Conservation (phyloP, 1,140 invertebrate genomes). For the Diabrotica undecimpunctata region DNA sequence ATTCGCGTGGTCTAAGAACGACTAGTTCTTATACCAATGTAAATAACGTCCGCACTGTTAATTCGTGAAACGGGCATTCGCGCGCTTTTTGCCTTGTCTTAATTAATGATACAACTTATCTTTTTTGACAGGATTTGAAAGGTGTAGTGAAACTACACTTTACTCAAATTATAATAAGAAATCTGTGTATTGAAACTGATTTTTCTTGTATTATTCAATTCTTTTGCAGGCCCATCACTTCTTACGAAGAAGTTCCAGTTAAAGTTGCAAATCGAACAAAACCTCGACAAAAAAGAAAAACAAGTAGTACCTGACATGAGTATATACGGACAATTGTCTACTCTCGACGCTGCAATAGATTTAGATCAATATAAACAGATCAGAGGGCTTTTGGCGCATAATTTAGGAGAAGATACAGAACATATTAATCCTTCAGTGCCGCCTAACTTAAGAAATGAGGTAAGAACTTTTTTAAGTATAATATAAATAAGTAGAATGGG, state of each 20-base stretch:
- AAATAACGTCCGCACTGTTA: no score
- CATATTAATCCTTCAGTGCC: constrained; percentile 54
- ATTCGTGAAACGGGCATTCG: no score
- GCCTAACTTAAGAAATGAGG: not conserved
- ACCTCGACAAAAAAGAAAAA: constrained; percentile 55
- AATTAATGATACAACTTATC: no score
- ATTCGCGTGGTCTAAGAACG: no score
- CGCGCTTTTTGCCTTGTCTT: no score
- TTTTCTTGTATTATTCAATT: not conserved
- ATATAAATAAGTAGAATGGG: constrained; percentile 30
- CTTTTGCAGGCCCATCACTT: constrained; percentile 53
- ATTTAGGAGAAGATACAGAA: constrained; percentile 86
- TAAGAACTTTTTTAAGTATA: constrained; percentile 7
- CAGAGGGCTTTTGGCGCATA: constrained; percentile 82
- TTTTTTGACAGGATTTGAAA: no score
- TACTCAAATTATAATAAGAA: no score
- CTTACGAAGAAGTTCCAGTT: constrained; percentile 78
- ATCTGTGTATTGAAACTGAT: no score
- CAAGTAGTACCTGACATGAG: constrained; percentile 76
- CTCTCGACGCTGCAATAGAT: constrained; percentile 79
- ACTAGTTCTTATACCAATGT: no score
- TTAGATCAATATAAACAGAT: constrained; percentile 84
- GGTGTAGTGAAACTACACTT: no score
- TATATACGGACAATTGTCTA: constrained; percentile 80
- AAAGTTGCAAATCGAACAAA: constrained; percentile 76